Evolutionary conservation across 1,140 invertebrate species (phyloP).

Genomic region (Drosophila subpulchrella): DNA sequence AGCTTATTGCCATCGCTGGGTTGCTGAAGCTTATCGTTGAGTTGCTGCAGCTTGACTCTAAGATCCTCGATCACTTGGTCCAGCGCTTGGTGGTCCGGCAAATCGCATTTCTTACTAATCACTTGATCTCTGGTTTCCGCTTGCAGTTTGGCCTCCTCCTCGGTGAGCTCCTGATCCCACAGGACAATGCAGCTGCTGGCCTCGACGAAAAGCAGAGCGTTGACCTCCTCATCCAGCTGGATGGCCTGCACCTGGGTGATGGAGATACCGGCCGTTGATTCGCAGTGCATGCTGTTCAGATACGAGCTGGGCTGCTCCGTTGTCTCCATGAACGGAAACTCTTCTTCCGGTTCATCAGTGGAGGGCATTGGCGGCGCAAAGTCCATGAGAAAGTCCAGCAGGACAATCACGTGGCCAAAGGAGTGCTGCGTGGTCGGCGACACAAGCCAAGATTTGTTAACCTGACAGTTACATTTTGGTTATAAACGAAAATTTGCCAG

Average conservation of each 20-base stretch:
- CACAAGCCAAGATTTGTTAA: slow-evolving; percentile 79
- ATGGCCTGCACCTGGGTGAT: slow-evolving; percentile 21
- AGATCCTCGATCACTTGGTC: slow-evolving; percentile 21
- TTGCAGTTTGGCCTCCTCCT: slow-evolving; percentile 42
- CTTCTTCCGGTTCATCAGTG: slow-evolving; percentile 7
- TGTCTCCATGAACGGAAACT: slow-evolving; percentile 64
- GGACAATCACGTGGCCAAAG: slow-evolving; percentile 76
- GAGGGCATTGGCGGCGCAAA: slow-evolving; percentile 45
- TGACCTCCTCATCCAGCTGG: slow-evolving; percentile 48
- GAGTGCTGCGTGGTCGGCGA: slow-evolving; percentile 76
- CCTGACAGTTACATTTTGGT: neutral
- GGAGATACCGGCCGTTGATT: slow-evolving; percentile 35
- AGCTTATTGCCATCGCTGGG: slow-evolving; percentile 9
- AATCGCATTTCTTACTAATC: slow-evolving; percentile 31
- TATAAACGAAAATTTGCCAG: too few relatives aligned
- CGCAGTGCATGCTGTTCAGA: slow-evolving; percentile 45
- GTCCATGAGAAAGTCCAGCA: slow-evolving; percentile 77
- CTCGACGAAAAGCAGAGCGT: slow-evolving; percentile 31
- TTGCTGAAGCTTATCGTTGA: slow-evolving; percentile 7
- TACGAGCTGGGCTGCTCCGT: slow-evolving; percentile 49
- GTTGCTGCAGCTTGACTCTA: neutral
- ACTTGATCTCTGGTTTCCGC: slow-evolving; percentile 38
- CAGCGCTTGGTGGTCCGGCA: slow-evolving; percentile 19
- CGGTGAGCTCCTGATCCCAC: slow-evolving; percentile 53
- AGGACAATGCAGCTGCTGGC: slow-evolving; percentile 39